Base-by-base conservation (phyloP, 1,140 invertebrate species). In the Leptestheria dahalacensis region DNA sequence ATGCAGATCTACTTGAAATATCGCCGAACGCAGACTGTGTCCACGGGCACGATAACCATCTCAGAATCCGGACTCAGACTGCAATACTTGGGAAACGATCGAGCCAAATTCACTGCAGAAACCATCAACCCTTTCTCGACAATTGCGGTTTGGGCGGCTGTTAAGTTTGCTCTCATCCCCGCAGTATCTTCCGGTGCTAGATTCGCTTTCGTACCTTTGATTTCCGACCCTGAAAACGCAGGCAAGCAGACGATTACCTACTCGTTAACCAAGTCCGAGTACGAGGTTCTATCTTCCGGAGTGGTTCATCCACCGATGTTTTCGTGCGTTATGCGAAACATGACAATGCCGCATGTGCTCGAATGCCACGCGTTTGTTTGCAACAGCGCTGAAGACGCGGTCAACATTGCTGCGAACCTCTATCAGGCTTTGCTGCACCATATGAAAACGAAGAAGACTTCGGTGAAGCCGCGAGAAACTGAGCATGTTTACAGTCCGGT, bases 311-410 rank as follows among this genome's bases (percentile, higher is more conserved):
- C 86, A 0, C 88, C 90, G 1, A 80, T 94, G 66, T 91, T 94
- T 71, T 86, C 88, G 12, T 88, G 91, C 47, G 86, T 93, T 20
- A 92, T 92, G 86, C 52, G 85, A 64, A 83, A 85, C 65, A 79
- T 82, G 28, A 65, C 68, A 23, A 78, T 84, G 6, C 81, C 84
- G 2, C 83, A 83, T 66, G 76, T 86, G 61, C 72, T 91, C 50
- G 87, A 92, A 72, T 93, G 89, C 70, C 90, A 94, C 73, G 89
- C 85, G 15, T 94, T 92, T 72, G 84, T 88, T 59, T 93, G 89
- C 73, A 64, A 82, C 52, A 69, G 72, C 29, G 65, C 87, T 12
- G 88, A 92, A 72, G 88, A 92, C 69, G 88, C 90, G 23, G 84
- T 93, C 25, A 86, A 88, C 0, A 87, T 91, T 60, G 89, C 89